Conservation (phyloP, 2,888 invertebrate species). For the Drosophila eohydei region DNA sequence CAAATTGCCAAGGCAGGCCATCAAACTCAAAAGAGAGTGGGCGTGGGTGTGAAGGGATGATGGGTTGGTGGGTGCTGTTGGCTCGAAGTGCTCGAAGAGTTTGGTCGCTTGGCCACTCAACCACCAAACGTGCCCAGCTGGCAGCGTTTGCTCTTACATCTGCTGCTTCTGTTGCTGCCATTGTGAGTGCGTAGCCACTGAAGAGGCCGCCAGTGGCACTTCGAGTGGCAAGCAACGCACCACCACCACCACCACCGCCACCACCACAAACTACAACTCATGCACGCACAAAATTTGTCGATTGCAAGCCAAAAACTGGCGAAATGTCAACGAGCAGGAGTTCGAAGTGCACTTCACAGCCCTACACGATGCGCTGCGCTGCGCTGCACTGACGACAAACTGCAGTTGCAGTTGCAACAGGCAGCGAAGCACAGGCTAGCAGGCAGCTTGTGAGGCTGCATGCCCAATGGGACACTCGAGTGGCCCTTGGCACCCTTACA, state of each 20-base stretch:
- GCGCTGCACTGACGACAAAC: conserved; percentile 65
- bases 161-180: conserved; percentile 33
- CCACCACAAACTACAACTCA: conserved; percentile 76
- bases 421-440: background rate
- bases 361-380: conserved; percentile 6
- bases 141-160: conserved; percentile 39
- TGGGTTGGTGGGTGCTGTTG: background rate
- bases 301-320: conserved; percentile 58
- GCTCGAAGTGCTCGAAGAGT: background rate
- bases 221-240: conserved; percentile 48
- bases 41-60: background rate
- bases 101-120: conserved; percentile 58
- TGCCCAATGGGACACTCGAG: conserved; percentile 53
- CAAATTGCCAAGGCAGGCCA: conserved; percentile 23
- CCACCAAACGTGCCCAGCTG: conserved; percentile 78
- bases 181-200: conserved; percentile 61
- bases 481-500: conserved; percentile 39
- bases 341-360: conserved; percentile 43
- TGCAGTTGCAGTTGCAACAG: conserved; percentile 52
- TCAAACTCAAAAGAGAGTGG: background rate
- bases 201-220: conserved; percentile 45
- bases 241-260: conserved; percentile 45
- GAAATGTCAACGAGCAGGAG: conserved; percentile 64
- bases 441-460: background rate
- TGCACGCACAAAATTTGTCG: conserved; percentile 65